Conservation (phyloP, 2,888 invertebrate species). For the Lapara coniferarum region DNA sequence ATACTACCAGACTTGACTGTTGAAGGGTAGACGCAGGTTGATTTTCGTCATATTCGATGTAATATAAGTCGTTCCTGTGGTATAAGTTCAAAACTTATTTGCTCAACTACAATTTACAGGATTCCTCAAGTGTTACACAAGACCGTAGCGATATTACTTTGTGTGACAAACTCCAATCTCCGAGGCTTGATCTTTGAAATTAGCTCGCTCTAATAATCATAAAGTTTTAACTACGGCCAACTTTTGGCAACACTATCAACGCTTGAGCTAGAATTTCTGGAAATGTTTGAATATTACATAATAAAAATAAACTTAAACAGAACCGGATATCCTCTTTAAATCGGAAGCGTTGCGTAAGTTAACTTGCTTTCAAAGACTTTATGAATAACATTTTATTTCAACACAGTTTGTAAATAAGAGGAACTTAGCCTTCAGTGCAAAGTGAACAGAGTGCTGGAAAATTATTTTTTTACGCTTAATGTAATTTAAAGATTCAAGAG, state of each 20-base stretch:
- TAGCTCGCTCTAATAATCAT: constrained; percentile 69
- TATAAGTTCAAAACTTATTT: constrained; percentile 51
- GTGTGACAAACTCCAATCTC: constrained; percentile 54
- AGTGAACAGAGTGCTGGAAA: constrained; percentile 23
- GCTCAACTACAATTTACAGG: constrained; percentile 38
- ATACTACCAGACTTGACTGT: background rate
- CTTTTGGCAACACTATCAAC: constrained; percentile 67
- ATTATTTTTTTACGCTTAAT: constrained; percentile 22
- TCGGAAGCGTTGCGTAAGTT: constrained; percentile 31
- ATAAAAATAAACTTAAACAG: background rate
- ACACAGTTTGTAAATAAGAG: constrained; percentile 36
- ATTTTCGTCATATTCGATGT: constrained; percentile 1
- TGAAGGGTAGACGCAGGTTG: background rate
- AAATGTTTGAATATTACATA: constrained; percentile 55
- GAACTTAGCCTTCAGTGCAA: constrained; percentile 31
- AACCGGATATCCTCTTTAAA: constrained; percentile 9
- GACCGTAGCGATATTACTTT: constrained; percentile 43
- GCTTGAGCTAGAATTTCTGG: constrained; percentile 50
- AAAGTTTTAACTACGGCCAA: constrained; percentile 65
- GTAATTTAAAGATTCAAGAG: constrained; percentile 20
- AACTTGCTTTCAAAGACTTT: constrained; percentile 34
- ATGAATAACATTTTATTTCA: constrained; percentile 33
- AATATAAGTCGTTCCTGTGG: constrained; percentile 34
- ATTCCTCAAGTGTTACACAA: constrained; percentile 39
- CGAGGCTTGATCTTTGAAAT: constrained; percentile 66